Percentiles rank a stretch among this genome's conserved stretches.
Evolutionary conservation across 2,797 vertebrate genomes (phyloP).

Genomic region (Cacajao melanocephalus): DNA sequence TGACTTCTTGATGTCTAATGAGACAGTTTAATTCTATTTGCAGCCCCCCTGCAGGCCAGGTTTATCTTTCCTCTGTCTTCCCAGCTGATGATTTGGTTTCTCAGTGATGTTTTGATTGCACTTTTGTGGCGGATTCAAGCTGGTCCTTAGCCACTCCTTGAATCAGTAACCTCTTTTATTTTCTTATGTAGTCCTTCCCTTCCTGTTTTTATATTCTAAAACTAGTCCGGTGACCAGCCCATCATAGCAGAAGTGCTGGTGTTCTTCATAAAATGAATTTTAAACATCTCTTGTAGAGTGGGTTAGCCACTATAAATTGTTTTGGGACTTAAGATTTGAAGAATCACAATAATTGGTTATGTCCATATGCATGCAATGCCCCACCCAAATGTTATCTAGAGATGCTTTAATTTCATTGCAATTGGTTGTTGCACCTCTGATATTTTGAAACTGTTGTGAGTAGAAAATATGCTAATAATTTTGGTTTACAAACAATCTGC

Average conservation of each 20-base stretch:
- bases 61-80: not conserved
- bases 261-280: not conserved
- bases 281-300: not conserved
- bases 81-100: not conserved
- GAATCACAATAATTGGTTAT: too few species aligned
- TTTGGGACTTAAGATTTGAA: not conserved
- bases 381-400: not conserved
- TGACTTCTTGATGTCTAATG: not conserved
- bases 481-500: not conserved
- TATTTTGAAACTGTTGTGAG: not conserved
- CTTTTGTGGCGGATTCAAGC: not conserved
- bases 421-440: not conserved
- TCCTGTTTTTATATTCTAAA: not conserved
- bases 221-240: not conserved
- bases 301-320: not conserved
- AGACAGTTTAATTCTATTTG: not conserved
- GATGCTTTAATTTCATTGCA: not conserved
- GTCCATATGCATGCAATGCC: too few species aligned
- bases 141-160: not conserved
- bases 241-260: fast-evolving
- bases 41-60: too few species aligned
- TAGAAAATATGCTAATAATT: not conserved
- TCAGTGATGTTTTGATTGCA: not conserved
- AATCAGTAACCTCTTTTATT: not conserved
- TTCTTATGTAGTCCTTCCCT: not conserved